A percentile compares a stretch with the other conserved stretches of the same genome.
Evolutionary conservation across 2,888 invertebrate species (phyloP).

Genomic region (Dimorphilus gyrociliatus): DNA sequence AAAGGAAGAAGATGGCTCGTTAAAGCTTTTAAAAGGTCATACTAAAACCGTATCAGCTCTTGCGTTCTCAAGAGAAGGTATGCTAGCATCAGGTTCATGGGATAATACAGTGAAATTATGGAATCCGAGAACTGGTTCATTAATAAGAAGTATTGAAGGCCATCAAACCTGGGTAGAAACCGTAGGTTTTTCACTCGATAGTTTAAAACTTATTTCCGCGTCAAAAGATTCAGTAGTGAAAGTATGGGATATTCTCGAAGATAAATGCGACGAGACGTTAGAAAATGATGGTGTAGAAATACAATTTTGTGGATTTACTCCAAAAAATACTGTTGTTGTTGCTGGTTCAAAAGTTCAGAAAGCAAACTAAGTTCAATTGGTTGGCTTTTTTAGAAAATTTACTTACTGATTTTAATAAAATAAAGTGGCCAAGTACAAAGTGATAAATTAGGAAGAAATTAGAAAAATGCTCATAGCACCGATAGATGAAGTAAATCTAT

Average conservation of each 20-base stretch:
- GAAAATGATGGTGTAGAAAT: too few relatives aligned
- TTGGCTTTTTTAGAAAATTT: too few relatives aligned
- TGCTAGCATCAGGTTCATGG: slow-evolving; percentile 35
- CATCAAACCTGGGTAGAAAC: slow-evolving; percentile 31
- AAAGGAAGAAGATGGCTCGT: slow-evolving; percentile 7
- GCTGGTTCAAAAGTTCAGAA: too few relatives aligned
- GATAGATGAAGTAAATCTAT: too few relatives aligned
- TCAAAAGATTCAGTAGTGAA: slow-evolving; percentile 30
- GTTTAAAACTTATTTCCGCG: slow-evolving; percentile 25
- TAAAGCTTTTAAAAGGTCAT: slow-evolving; percentile 22
- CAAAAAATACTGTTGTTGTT: too few relatives aligned
- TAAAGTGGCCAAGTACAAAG: too few relatives aligned
- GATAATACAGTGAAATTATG: slow-evolving; percentile 30
- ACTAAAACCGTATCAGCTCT: slow-evolving; percentile 30
- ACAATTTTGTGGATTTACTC: too few relatives aligned
- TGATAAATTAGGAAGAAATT: too few relatives aligned
- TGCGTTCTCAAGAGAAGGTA: slow-evolving; percentile 29
- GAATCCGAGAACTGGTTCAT: slow-evolving; percentile 23
- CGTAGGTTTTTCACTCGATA: slow-evolving; percentile 28
- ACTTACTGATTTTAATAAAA: too few relatives aligned
- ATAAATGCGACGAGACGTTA: slow-evolving; percentile 23
- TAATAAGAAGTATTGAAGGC: slow-evolving; percentile 8
- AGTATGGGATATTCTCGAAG: slow-evolving; percentile 30
- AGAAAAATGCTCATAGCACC: too few relatives aligned
- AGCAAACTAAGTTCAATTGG: too few relatives aligned